Conservation (phyloP, 2,797 vertebrate species). For the Cynodonichthys magdalenae region DNA sequence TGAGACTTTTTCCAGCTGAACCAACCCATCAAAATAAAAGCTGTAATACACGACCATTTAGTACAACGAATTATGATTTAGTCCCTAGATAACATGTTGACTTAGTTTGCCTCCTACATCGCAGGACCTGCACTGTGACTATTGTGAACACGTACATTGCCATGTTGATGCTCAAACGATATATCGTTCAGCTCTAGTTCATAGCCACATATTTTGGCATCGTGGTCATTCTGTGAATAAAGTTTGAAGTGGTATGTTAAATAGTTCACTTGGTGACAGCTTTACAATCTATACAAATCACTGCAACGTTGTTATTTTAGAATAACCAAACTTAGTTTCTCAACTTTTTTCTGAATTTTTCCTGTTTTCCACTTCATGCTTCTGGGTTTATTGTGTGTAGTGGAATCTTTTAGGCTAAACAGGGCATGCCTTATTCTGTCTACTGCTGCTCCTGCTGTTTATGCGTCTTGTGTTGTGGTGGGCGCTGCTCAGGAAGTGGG, state of each 20-base stretch:
- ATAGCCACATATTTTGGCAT: neutral
- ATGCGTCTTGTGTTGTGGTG: conserved; percentile 72
- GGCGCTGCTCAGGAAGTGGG: conserved; percentile 68
- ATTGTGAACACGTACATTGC: no score
- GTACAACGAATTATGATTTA: no score
- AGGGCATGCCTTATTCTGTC: conserved; percentile 44
- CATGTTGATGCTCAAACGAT: no score
- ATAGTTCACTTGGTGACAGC: neutral
- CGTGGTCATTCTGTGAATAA: neutral
- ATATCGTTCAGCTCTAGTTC: no score
- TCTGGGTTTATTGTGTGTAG: conserved; percentile 33
- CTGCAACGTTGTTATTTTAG: conserved; percentile 6
- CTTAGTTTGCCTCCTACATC: no score
- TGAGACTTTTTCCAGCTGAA: no score
- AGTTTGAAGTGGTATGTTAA: neutral
- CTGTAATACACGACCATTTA: no score
- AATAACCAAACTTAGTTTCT: conserved; percentile 14
- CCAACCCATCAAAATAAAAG: no score
- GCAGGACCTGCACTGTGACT: no score
- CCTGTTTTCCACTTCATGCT: conserved; percentile 37
- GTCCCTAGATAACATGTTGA: no score
- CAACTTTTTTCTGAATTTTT: conserved; percentile 21
- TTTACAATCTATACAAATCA: conserved; percentile 5
- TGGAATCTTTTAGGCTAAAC: conserved; percentile 47
- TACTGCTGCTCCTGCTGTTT: conserved; percentile 53